These are phyloP conservation scores for Wasmannia auropunctata DNA, from an alignment of 1,140 invertebrate species.

Conservation along the genomic window DNA sequence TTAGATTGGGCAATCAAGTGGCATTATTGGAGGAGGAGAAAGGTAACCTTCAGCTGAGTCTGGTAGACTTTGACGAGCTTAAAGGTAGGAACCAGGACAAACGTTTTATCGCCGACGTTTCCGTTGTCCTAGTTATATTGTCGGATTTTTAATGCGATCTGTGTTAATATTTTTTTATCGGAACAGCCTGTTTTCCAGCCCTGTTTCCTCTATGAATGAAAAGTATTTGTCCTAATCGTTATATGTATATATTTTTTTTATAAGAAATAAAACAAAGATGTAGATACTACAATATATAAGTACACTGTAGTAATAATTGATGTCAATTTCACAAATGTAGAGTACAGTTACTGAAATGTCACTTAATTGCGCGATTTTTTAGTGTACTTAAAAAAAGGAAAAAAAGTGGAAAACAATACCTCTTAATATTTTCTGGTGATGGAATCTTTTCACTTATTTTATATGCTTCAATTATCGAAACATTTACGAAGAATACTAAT, in stretches of 20 bases:
- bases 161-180: conserved; percentile 59
- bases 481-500: conserved; percentile 62
- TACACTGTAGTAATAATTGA: conserved; percentile 4
- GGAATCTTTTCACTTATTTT: conserved; percentile 66
- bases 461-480: conserved; percentile 61
- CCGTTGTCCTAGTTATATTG: conserved; percentile 67
- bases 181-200: conserved; percentile 48
- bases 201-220: conserved; percentile 42
- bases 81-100: conserved; percentile 87
- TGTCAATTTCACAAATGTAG: neutral
- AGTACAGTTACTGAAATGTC: neutral
- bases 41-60: conserved; percentile 93
- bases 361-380: neutral
- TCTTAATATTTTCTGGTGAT: conserved; percentile 75
- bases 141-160: conserved; percentile 63
- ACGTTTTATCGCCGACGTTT: conserved; percentile 67
- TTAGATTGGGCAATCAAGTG: conserved; percentile 91
- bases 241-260: conserved; percentile 46
- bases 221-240: conserved; percentile 54
- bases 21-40: conserved; percentile 95
- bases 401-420: conserved; percentile 20
- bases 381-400: neutral
- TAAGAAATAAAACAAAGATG: conserved; percentile 6
- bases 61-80: conserved; percentile 92
- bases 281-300: neutral